Conservation (phyloP, 2,888 invertebrate species). For the Drosophila cracens region DNA sequence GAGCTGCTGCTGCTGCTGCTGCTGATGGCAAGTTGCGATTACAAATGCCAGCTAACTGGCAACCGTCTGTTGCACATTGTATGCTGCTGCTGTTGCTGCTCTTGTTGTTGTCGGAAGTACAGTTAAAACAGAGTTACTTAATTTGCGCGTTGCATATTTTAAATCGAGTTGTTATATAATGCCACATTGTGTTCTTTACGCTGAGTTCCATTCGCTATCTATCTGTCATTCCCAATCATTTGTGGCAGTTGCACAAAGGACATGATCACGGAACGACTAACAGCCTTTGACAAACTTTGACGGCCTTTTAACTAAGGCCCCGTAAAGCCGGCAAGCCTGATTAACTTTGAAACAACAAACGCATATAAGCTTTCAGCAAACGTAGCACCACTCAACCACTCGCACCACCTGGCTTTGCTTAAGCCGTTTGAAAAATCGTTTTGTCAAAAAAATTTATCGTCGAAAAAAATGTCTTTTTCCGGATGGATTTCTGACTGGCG, state of each 20-base stretch:
- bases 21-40: slow-evolving; percentile 42
- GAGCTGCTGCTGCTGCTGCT: slow-evolving; percentile 3
- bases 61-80: slow-evolving; percentile 21
- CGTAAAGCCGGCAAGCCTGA: slow-evolving; percentile 45
- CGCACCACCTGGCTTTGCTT: not conserved
- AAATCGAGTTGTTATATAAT: slow-evolving; percentile 32
- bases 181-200: slow-evolving; percentile 32
- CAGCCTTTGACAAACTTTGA: slow-evolving; percentile 42
- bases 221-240: slow-evolving; percentile 5
- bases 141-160: slow-evolving; percentile 11
- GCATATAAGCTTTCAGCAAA: slow-evolving; percentile 11
- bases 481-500: slow-evolving; percentile 30
- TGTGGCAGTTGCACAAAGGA: slow-evolving; percentile 16
- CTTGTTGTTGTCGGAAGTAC: slow-evolving; percentile 27
- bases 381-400: slow-evolving; percentile 1
- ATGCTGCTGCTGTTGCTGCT: slow-evolving; percentile 1
- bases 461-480: slow-evolving; percentile 45
- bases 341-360: slow-evolving; percentile 30
- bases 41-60: slow-evolving; percentile 17
- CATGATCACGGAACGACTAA: slow-evolving; percentile 5
- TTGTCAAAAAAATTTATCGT: slow-evolving; percentile 4
- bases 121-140: slow-evolving; percentile 20
- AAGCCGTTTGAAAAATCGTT: slow-evolving; percentile 31
- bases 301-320: slow-evolving; percentile 47
- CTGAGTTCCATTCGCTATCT: slow-evolving; percentile 17